These are phyloP conservation scores for Brienomyrus longianalis DNA, from an alignment of 2,113 vertebrate species.

Conservation along the genomic window DNA sequence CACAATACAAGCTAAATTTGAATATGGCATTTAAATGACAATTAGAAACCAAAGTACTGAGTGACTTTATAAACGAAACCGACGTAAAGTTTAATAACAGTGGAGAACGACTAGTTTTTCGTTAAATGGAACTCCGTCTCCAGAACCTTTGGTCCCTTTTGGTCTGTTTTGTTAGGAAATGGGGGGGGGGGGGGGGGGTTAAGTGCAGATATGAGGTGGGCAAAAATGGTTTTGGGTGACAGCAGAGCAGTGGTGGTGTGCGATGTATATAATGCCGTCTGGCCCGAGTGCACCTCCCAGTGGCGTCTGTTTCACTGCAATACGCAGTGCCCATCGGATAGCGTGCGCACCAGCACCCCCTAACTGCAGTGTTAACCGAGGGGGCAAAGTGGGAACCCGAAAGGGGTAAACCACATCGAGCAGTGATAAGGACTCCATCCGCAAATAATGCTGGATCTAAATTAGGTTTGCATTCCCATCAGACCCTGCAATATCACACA, in stretches of 20 bases:
- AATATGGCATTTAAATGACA: neutral
- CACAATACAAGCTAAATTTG: neutral
- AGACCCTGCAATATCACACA: neutral
- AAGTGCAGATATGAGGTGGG: neutral
- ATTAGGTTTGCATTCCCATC: neutral
- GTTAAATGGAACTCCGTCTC: neutral
- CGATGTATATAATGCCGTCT: neutral
- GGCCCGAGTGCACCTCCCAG: neutral
- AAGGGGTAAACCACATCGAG: neutral
- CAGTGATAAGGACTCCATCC: neutral
- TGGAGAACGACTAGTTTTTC: neutral
- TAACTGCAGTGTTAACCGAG: neutral
- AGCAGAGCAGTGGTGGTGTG: neutral
- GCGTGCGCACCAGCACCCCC: no score
- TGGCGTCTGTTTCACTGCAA: neutral
- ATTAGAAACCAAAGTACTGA: neutral
- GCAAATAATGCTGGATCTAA: neutral
- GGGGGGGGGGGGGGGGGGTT: no score
- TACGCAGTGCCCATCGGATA: neutral
- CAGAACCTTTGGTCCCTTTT: neutral
- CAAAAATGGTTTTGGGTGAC: neutral
- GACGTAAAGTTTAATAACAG: neutral
- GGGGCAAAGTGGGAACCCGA: neutral
- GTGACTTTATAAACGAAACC: neutral
- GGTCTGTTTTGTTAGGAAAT: neutral